Percentiles rank a stretch among this genome's conserved stretches.
These are phyloP conservation scores for Acanthiza pusilla DNA, from an alignment of 2,797 vertebrate species.

Conservation along the genomic window DNA sequence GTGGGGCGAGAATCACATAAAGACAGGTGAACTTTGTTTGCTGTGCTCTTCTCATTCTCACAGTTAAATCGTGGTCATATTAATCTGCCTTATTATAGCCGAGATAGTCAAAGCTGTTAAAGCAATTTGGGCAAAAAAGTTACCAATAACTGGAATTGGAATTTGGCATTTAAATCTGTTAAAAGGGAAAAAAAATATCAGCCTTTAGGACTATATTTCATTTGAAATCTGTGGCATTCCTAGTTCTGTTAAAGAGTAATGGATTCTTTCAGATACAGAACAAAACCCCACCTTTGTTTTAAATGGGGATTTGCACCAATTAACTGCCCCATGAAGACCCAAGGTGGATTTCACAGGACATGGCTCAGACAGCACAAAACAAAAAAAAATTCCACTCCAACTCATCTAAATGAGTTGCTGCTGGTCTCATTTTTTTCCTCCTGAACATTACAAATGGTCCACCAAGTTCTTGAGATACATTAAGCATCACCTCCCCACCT, in stretches of 20 bases:
- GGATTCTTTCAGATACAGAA: not conserved
- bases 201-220: not conserved
- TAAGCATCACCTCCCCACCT: not conserved
- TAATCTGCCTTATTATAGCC: not conserved
- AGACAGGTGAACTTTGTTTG: not conserved
- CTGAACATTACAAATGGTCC: not conserved
- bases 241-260: not conserved
- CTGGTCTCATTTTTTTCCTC: too few species aligned
- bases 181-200: not conserved
- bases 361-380: not conserved
- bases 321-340: not conserved
- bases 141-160: slow-evolving; percentile 1
- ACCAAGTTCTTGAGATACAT: not conserved
- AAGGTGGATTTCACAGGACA: not conserved
- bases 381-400: not conserved
- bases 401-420: not conserved
- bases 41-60: not conserved
- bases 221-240: not conserved
- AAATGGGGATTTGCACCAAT: not conserved
- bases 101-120: slow-evolving; percentile 17
- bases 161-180: not conserved
- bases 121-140: slow-evolving; percentile 11
- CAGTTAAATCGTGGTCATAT: not conserved
- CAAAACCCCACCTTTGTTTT: not conserved
- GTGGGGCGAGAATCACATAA: not conserved